Conservation (phyloP, 1,140 invertebrate species). For the Pristionchus pacificus region DNA sequence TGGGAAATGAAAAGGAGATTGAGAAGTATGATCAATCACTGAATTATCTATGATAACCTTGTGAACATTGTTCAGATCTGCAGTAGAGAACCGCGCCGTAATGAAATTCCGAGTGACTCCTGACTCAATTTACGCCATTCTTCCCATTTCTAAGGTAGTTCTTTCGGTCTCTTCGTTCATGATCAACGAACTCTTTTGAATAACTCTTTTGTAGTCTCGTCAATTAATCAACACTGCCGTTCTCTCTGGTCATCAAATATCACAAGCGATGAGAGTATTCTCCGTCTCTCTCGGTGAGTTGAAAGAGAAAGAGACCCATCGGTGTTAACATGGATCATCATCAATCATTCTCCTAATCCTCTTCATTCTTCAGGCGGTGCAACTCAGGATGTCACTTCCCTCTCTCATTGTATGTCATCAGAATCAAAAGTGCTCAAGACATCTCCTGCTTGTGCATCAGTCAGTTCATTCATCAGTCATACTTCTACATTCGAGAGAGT, state of each 20-base stretch:
- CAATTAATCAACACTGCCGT: conserved; percentile 94
- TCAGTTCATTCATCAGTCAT: background rate
- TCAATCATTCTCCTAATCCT: background rate
- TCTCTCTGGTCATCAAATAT: conserved; percentile 84
- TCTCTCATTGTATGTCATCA: conserved; percentile 87
- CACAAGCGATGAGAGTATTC: conserved; percentile 88
- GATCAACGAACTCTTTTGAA: background rate
- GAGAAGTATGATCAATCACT: conserved; percentile 2
- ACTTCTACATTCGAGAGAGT: too few relatives aligned
- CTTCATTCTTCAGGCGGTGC: conserved; percentile 66
- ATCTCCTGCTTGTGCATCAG: conserved; percentile 87
- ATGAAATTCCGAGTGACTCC: conserved; percentile 26
- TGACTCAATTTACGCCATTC: conserved; percentile 29
- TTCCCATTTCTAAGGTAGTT: conserved; percentile 27
- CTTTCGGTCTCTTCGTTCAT: background rate
- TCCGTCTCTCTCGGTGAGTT: conserved; percentile 75
- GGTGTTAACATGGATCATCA: too few relatives aligned
- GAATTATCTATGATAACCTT: conserved; percentile 4
- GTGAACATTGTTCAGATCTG: conserved; percentile 4
- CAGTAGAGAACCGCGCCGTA: conserved; percentile 12
- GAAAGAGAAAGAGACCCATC: background rate
- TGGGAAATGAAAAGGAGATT: background rate
- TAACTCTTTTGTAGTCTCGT: background rate
- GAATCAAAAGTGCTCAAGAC: conserved; percentile 95
- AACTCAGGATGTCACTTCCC: conserved; percentile 86